Evolutionary conservation across 2,888 invertebrate species (phyloP), one percentile per base, ranked within the genome.

Genomic region (Taphrorychus bicolor): DNA sequence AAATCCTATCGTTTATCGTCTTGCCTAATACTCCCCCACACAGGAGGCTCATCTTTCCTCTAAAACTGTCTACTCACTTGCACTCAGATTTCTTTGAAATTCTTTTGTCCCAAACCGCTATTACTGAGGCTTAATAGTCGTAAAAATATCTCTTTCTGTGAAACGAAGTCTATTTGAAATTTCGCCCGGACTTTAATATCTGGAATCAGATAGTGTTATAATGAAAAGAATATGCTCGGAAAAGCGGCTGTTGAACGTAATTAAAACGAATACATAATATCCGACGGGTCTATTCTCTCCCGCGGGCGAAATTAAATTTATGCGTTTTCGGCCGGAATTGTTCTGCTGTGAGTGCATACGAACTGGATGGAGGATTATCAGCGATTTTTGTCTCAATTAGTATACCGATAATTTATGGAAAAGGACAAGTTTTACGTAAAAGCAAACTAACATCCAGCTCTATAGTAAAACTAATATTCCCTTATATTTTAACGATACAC

Each of bases 141-240:
- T 59, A 66, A 66, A 66, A 66, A 59, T 59, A 66, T 45, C 56
- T 62, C 53, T 48, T 59, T 45, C 49, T 7, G 48, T 48, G 59
- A 59, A 40, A 23, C 19, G 59, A 18, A 9, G 42, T 59, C 51
- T 53, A 65, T 65, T 58, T 58, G 58, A 40, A 48, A 41, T 16
- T 19, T 59, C 19, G 53, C 42, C 40, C 51, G 42, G 59, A 59
- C 23, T 45, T 60, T 67, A 67, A 59, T 67, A 63, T 63, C 63
- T 63, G 14, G 59, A 19, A 54, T 21, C 62, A 19, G 32, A 58
- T 59, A 59, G 59, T 67, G 54, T 32, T 49, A 58, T 63, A 59
- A 53, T 48, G 23, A 23, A 61, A 61, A 62, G 54, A 63, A 59
- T 63, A 68, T 59, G 59, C 24, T 56, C 18, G 52, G 40, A 59